Evolutionary conservation across 2,113 vertebrate genomes (phyloP), one percentile per base, ranked within the genome.

Genomic region (Ophiodon elongatus): DNA sequence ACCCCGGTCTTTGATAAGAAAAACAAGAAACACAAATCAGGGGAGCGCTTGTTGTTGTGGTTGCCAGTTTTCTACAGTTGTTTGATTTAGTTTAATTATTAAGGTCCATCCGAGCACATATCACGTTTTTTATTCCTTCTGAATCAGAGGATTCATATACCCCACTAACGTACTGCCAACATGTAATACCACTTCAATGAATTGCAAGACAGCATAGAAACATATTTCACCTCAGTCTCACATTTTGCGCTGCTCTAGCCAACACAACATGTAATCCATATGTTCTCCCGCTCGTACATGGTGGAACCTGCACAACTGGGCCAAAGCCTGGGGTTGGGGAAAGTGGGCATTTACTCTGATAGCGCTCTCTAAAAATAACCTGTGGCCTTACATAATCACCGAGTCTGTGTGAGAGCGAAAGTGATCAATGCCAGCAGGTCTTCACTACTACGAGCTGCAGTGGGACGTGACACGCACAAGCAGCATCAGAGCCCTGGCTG

Each of bases 291-390:
- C 68, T 71, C 68, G 57, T 47, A 37, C 65, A 72, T 56, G 60
- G 88, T 76, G 25, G 75, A 88, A 69, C 3, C 25, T 43, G 35
- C 45, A 56, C 80, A 86, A 64, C 50, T 17, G 37, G 85, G 70
- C 39, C 67, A 60, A 67, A 79, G 70, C 67, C 57, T 19, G 50
- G 69, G 76, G 83, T 66, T 67, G 70, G 78, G 67, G 60, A 25
- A 64, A 70, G 90, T 74, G 73, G 80, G 87, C 67, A 82, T 81
- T 84, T 84, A 80, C 86, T 83, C 75, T 77, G 69, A 79, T 80
- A 74, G 59, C 6, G 4, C 35, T 35, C 47, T 76, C 89, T 90
- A 92, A 89, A 93, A 92, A 92, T 91, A 92, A 81, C 81, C 64
- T 19, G n/a, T 62, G 47, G 41, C 41, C 76, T 93, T 90, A 85